Conservation (phyloP, 2,888 invertebrate species). For the Capitulum mitella region DNA sequence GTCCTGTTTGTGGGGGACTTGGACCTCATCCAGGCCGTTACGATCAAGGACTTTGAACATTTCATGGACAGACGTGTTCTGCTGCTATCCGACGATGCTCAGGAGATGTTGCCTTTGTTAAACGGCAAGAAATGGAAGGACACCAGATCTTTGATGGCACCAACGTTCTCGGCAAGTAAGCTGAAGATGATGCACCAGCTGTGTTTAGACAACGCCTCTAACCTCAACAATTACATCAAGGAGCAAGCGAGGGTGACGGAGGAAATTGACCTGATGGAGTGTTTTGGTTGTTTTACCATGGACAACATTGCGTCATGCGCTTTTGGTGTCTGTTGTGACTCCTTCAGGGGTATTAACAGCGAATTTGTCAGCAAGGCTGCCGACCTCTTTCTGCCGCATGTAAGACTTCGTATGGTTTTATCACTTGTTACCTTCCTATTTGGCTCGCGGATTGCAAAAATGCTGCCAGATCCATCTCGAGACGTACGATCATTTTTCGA, state of each 20-base stretch:
- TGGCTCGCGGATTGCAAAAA: not conserved
- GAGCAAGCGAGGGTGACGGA: not conserved
- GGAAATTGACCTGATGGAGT: not conserved
- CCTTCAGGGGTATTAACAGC: not conserved
- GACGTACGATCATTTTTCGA: not conserved
- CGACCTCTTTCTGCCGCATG: not conserved
- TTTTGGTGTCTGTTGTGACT: conserved; percentile 17
- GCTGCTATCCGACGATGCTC: too few relatives aligned
- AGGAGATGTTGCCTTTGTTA: too few relatives aligned
- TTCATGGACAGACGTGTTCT: not conserved
- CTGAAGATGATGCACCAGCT: conserved; percentile 6
- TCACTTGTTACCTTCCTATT: not conserved
- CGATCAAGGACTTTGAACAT: not conserved
- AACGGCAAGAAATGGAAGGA: not conserved
- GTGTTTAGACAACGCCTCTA: not conserved
- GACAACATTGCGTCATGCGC: conserved; percentile 22
- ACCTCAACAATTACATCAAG: not conserved
- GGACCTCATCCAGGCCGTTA: not conserved
- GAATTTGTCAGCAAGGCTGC: not conserved
- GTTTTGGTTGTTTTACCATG: conserved; percentile 4
- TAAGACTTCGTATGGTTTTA: not conserved
- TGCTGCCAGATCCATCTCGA: not conserved
- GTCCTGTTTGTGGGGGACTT: not conserved
- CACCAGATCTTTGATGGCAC: not conserved
- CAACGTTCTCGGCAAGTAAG: conserved; percentile 11